Evolutionary conservation across 2,888 invertebrate genomes (phyloP), one percentile per base, ranked within the genome.

Genomic region (Hypomecis punctinalis): DNA sequence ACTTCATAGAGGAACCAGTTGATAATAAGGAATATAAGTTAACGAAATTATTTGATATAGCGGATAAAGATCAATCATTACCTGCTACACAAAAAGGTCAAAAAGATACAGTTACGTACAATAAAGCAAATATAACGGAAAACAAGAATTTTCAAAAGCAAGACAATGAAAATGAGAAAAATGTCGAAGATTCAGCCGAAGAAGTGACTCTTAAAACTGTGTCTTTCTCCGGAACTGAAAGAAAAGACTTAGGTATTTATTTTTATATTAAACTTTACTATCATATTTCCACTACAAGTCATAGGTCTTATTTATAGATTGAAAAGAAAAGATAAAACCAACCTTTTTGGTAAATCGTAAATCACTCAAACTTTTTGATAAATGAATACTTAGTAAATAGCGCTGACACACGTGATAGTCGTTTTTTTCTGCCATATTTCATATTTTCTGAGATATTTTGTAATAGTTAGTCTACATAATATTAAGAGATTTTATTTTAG

Each of bases 401-500:
- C 0, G 10, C 6, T 48, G 48, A 37, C 36, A 36, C 9, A 48
- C 48, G 8, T 37, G 9, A 35, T 51, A 5, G 8, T 37, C 13
- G 5, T 8, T 11, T 51, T 11, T 51, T 37, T 5, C 8, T 37
- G 48, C 10, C 6, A 48, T 10, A 35, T 35, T 36, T n/a, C n/a
- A n/a, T 36, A 8, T 6, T 57, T 47, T 54, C 11, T 6, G 33
- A 53, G 36, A 39, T 39, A 23, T 40, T 40, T 52, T 23, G 10
- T 33, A 23, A 23, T 40, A 40, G 40, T 10, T 40, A 40, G n/a
- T 52, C 10, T 33, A 40, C 37, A 39, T 23, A 37, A 51, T 23
- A 42, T 52, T 51, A 40, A 33, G n/a, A 33, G 7, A 58, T 3
- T 23, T 23, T 23, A 3, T 58, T 58, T 36, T 40, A 42, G 23